phyloP scores from a whole-genome alignment of 2,888 invertebrate genomes.

The Drosophila trichaetosa region DNA sequence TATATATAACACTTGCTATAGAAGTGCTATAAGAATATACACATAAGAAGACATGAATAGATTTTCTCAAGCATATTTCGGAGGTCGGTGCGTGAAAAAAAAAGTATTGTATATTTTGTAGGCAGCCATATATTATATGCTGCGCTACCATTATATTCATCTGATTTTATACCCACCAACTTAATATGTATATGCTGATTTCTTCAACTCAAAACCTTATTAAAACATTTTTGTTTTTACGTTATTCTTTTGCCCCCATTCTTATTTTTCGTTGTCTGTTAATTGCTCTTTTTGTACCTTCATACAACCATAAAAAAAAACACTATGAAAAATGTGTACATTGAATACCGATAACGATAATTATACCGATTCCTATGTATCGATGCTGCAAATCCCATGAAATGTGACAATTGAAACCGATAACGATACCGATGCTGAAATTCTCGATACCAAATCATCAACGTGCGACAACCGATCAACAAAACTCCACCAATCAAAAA shows the following conservation, averaged over 20 bases:
- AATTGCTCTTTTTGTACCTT: constrained; percentile 57
- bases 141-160: constrained; percentile 40
- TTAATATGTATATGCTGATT: constrained; percentile 59
- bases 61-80: constrained; percentile 85
- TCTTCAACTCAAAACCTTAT: constrained; percentile 43
- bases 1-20: constrained; percentile 23
- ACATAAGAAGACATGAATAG: constrained; percentile 75
- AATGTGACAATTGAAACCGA: constrained; percentile 3
- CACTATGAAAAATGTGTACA: constrained; percentile 40
- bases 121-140: constrained; percentile 25
- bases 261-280: constrained; percentile 54
- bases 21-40: constrained; percentile 39
- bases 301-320: constrained; percentile 45
- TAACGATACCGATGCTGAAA: constrained; percentile 3
- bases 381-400: constrained; percentile 29
- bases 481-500: constrained; percentile 38
- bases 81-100: constrained; percentile 82
- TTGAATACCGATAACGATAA: constrained; percentile 21
- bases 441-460: constrained; percentile 13
- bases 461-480: constrained; percentile 45
- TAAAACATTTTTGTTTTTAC: constrained; percentile 16
- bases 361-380: constrained; percentile 14
- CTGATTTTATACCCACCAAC: constrained; percentile 52
- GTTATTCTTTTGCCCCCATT: constrained; percentile 43
- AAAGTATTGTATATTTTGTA: constrained; percentile 35